phyloP scores from a whole-genome alignment of 2,113 vertebrate species.

The Typhlomys cinereus region DNA sequence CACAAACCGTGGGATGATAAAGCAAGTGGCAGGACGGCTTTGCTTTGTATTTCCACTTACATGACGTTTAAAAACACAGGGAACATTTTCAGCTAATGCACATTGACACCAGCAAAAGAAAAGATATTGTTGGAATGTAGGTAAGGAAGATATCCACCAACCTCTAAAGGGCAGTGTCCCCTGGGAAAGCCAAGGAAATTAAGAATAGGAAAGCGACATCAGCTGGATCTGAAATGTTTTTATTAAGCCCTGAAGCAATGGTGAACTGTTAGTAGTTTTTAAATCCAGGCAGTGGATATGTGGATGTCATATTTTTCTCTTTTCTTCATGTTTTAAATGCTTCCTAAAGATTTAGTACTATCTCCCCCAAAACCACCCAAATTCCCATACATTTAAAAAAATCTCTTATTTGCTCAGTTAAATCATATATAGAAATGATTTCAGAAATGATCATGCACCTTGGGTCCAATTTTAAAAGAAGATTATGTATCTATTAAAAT shows the following conservation, averaged over 20 bases:
- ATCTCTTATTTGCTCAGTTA: background rate
- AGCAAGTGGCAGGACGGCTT: background rate
- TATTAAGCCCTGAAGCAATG: background rate
- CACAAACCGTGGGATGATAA: background rate
- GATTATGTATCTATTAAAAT: background rate
- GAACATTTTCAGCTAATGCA: background rate
- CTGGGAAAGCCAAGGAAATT: background rate
- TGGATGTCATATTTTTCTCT: background rate
- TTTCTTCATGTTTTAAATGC: constrained; percentile 25
- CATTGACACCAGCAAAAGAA: background rate
- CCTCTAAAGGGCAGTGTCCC: background rate
- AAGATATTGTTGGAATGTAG: background rate
- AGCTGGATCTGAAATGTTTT: background rate
- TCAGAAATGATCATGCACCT: background rate
- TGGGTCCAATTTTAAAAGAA: background rate
- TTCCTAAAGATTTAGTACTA: background rate
- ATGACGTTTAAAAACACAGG: constrained; percentile 21
- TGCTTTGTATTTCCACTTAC: background rate
- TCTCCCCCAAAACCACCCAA: background rate
- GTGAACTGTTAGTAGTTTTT: constrained; percentile 4
- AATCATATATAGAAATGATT: background rate
- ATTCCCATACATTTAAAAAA: constrained; percentile 31
- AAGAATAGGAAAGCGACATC: background rate
- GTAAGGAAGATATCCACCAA: background rate
- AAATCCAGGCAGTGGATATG: background rate